These are phyloP conservation scores for Microcebus murinus DNA, from an alignment of 2,113 vertebrate genomes.

Conservation along the genomic window DNA sequence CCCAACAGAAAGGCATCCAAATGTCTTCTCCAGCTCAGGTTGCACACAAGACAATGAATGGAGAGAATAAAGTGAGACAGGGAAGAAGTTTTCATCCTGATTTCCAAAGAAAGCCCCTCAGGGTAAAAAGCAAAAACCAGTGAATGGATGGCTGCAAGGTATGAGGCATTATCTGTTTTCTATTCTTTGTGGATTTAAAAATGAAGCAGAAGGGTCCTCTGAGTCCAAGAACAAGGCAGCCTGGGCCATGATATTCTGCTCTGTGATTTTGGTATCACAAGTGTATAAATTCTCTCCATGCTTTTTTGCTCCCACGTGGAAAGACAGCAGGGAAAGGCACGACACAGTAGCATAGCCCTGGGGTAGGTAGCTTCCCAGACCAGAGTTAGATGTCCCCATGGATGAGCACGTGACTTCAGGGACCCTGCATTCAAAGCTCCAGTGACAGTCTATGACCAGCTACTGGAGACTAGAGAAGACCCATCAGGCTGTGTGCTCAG, in stretches of 20 bases:
- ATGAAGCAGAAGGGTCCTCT: background rate
- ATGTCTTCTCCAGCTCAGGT: background rate
- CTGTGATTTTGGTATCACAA: background rate
- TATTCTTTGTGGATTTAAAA: background rate
- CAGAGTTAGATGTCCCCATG: background rate
- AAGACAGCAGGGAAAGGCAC: constrained; percentile 66
- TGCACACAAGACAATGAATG: background rate
- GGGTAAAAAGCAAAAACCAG: background rate
- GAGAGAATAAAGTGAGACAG: background rate
- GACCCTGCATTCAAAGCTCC: constrained; percentile 5
- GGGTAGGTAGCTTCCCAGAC: background rate
- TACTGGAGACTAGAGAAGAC: background rate
- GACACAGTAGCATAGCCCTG: background rate
- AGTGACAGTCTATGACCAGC: background rate
- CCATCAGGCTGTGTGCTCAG: background rate
- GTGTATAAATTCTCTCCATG: background rate
- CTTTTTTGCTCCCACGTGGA: background rate
- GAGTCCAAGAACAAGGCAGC: constrained; percentile 13
- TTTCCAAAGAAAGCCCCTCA: constrained; percentile 30
- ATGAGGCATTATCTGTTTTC: background rate
- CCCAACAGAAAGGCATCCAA: background rate
- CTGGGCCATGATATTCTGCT: background rate
- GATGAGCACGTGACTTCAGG: background rate
- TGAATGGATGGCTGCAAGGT: background rate
- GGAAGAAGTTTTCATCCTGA: background rate